phyloP scores from a whole-genome alignment of 2,888 invertebrate genomes.

The Eulithis testata region DNA sequence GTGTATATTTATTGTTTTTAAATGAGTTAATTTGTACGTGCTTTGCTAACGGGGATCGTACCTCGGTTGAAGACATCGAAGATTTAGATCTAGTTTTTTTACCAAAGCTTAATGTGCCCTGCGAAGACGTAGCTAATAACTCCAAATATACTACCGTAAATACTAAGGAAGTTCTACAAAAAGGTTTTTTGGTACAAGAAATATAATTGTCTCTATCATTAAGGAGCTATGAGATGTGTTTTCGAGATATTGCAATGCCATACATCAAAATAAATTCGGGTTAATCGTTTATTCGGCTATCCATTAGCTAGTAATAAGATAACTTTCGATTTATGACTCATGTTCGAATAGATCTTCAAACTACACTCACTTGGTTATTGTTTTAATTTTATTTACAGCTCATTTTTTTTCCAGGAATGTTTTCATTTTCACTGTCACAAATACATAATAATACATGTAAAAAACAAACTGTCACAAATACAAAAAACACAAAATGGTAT shows the following conservation, averaged over 20 bases:
- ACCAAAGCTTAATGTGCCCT: background rate
- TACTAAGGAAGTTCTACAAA: too few species aligned
- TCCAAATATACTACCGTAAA: too few species aligned
- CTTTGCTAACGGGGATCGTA: background rate
- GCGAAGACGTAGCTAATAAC: too few species aligned
- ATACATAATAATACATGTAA: too few species aligned
- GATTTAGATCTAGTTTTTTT: background rate
- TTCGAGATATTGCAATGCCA: background rate
- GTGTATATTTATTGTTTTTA: slow-evolving; percentile 14
- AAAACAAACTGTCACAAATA: too few species aligned
- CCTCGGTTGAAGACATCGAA: background rate
- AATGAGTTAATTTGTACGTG: slow-evolving; percentile 1
- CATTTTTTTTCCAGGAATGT: too few species aligned
- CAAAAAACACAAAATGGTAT: too few species aligned
- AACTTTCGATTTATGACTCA: slow-evolving; percentile 11
- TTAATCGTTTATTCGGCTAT: slow-evolving; percentile 24
- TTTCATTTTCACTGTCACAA: too few species aligned
- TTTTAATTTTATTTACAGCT: slow-evolving; percentile 10
- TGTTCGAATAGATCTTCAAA: slow-evolving; percentile 11
- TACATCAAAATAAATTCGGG: slow-evolving; percentile 16
- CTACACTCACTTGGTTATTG: slow-evolving; percentile 17
- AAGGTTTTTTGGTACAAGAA: too few species aligned
- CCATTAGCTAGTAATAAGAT: slow-evolving; percentile 20
- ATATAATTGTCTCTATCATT: background rate
- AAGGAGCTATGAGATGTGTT: background rate